Evolutionary conservation across 2,113 vertebrate species (phyloP).

Genomic region (Capreolus pygargus): DNA sequence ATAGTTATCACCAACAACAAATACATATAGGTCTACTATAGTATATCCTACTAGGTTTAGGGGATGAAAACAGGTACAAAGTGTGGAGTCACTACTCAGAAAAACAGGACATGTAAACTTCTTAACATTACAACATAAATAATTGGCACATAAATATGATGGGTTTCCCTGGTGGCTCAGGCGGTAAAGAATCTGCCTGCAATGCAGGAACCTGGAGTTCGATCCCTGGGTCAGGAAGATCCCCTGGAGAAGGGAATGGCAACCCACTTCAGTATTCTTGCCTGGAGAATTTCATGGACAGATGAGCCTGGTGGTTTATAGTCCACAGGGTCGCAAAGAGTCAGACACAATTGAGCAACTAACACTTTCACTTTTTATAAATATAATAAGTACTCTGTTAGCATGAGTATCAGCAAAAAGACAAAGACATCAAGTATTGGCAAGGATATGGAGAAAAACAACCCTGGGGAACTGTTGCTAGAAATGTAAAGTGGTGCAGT

Average conservation of each 20-base stretch:
- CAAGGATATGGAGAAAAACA: not conserved
- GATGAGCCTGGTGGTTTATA: not conserved
- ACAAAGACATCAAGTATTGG: not conserved
- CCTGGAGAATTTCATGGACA: not conserved
- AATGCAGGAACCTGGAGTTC: not conserved
- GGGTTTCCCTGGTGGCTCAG: not conserved
- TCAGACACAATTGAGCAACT: not conserved
- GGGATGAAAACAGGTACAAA: not conserved
- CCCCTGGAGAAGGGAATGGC: not conserved
- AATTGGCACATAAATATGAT: not conserved
- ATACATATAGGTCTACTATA: not conserved
- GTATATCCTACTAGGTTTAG: not conserved
- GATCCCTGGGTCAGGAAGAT: not conserved
- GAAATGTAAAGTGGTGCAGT: not conserved
- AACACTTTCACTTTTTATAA: not conserved
- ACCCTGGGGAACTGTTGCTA: not conserved
- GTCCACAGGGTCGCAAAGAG: not conserved
- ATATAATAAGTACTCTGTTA: not conserved
- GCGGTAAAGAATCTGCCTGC: not conserved
- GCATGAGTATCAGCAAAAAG: not conserved
- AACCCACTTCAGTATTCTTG: not conserved
- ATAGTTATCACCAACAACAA: not conserved
- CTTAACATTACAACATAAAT: not conserved
- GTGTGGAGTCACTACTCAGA: not conserved
- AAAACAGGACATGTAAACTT: not conserved